Evolutionary conservation across 2,888 invertebrate species (phyloP), one percentile per base, ranked within the genome.

Genomic region (Eupithecia dodoneata): DNA sequence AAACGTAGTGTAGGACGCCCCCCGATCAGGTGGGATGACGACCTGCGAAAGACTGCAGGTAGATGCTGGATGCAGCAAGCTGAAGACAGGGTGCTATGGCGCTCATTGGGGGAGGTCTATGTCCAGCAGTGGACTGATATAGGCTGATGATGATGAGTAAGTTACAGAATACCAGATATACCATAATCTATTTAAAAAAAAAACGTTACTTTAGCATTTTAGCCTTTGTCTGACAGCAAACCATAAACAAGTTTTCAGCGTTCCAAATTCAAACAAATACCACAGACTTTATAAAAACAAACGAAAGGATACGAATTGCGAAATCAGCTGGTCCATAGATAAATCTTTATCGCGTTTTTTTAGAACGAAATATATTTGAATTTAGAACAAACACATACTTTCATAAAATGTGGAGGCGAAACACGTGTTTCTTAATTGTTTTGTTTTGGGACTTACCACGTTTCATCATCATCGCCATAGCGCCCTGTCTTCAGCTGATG

Each of bases 221-320:
- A 4, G 18, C 30, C 18, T 63, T 63, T 63, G 30, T 59, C 30
- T 63, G n/a, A 59, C 63, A 30, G 12, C 63, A 63, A 63, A 63
- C 10, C 63, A 63, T 63, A 63, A 4, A 55, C 30, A 18, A 63
- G 18, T 4, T 63, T 30, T 30, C 63, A 63, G 10, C 63, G 63
- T 63, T 63, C 63, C 30, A 30, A 4, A 30, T 63, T 63, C 63
- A 63, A 63, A 63, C 63, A 63, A 63, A 63, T 63, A 63, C 18
- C 63, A 63, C 63, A 4, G 30, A 63, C 63, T 30, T 30, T 63
- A 70, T 67, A 77, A 73, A 80, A 77, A 81, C 76, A 79, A 70
- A 74, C 49, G 65, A 70, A 77, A 77, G 71, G 65, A 80, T 78
- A 79, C 72, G 49, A 59, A 78, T 81, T 74, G 81, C 79, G 45